These are phyloP conservation scores for Geotrupes spiniger DNA, from an alignment of 2,888 invertebrate genomes.

Conservation along the genomic window DNA sequence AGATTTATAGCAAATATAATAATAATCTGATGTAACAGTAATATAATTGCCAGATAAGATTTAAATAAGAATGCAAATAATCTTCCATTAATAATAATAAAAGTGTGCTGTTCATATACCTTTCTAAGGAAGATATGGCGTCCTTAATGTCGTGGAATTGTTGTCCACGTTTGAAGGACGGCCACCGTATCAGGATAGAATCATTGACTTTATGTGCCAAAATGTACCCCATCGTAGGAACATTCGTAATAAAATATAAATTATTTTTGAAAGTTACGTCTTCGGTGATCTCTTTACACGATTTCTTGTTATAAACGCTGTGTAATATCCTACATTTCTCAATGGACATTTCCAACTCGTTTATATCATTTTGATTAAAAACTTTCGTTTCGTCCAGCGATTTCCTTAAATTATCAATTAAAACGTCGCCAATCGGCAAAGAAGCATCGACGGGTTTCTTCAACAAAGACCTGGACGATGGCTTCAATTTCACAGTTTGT, in stretches of 20 bases:
- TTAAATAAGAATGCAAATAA: no score
- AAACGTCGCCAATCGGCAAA: no score
- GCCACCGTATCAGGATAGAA: slow-evolving; percentile 21
- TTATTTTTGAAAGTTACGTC: not conserved
- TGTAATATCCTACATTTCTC: slow-evolving; percentile 2
- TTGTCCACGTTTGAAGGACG: slow-evolving; percentile 14
- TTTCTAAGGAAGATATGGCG: slow-evolving; percentile 26
- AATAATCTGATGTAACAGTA: no score
- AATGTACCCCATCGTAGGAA: slow-evolving; percentile 25
- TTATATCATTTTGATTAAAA: slow-evolving; percentile 3
- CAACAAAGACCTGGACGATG: not conserved
- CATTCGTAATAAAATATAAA: slow-evolving; percentile 22
- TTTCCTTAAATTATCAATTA: slow-evolving; percentile 17
- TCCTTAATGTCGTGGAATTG: slow-evolving; percentile 16
- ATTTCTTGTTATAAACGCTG: slow-evolving; percentile 4
- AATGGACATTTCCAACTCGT: slow-evolving; percentile 1
- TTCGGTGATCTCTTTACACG: not conserved
- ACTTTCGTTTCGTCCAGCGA: slow-evolving; percentile 1
- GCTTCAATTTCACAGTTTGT: not conserved
- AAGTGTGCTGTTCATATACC: no score
- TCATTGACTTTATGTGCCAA: slow-evolving; percentile 14
- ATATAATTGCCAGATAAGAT: no score
- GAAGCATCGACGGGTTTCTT: not conserved
- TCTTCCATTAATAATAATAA: no score
- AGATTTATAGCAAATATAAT: no score